Evolutionary conservation across 2,797 vertebrate genomes (phyloP), one percentile per base, ranked within the genome.

Genomic region (Limosa lapponica): DNA sequence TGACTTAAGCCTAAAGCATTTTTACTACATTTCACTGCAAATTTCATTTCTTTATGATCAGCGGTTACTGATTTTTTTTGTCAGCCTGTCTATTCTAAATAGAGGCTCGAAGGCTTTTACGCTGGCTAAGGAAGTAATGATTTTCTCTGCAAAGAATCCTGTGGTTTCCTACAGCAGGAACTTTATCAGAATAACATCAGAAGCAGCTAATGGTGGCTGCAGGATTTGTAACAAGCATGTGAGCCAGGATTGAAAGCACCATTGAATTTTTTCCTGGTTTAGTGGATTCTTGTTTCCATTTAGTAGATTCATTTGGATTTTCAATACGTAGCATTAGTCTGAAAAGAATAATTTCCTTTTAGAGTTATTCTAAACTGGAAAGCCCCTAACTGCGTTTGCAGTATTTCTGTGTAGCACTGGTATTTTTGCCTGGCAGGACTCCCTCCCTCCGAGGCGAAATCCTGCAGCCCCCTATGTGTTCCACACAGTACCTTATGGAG

Each of bases 111-210:
- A 92, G 54, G 24, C 44, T 87, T 90, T 87, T 89, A 79, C 0
- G 0, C 18, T 94, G 71, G 54, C 61, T 75, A 57, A 90, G 57
- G 49, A 83, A 85, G 81, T 52, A 70, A 59, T 95, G 54, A 83
- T 93, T 97, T 96, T 95, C 69, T 82, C n/a, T 86, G 69, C 61
- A 78, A 90, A 95, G 73, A 81, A 90, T 88, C 89, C 87, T 94
- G 82, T 94, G 87, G 46, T 95, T 96, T 97, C 82, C 82, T 96
- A 54, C 51, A 84, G 66, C 46, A 96, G 52, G 48, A 94, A 72
- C 81, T 95, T 72, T 70, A 85, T 65, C 73, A 52, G 58, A 94
- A 91, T 82, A 80, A 91, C 94, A 86, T 95, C 79, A 83, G 84
- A 83, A 81, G 59, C 80, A 91, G 66, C 78, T 96, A 88, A 71